Percentiles rank a stretch among this genome's conserved stretches.
Conservation (phyloP, 2,113 vertebrate species). For the Saguinus imperator region DNA sequence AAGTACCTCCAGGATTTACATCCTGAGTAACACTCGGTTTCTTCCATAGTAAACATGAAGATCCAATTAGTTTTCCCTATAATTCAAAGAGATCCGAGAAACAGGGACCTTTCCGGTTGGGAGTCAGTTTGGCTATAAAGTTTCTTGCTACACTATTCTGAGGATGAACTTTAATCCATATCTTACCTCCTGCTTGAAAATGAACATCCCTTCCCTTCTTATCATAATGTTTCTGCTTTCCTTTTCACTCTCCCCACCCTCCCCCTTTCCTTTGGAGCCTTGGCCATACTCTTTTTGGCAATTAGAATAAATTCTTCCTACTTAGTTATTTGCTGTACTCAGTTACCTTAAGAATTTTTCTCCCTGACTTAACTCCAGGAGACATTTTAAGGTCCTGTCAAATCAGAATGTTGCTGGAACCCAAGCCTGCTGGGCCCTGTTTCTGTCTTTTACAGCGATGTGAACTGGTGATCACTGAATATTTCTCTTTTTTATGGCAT, state of each 20-base stretch:
- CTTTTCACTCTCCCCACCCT: constrained; percentile 40
- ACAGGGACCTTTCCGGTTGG: constrained; percentile 76
- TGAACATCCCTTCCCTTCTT: constrained; percentile 88
- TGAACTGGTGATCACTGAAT: not conserved
- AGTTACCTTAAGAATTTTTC: constrained; percentile 84
- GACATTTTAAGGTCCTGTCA: constrained; percentile 73
- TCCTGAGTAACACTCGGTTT: constrained; percentile 63
- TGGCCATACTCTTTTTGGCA: constrained; percentile 85
- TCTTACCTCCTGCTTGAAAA: constrained; percentile 87
- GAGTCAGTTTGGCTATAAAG: constrained; percentile 79
- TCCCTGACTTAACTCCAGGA: constrained; percentile 68
- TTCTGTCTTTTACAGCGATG: not conserved
- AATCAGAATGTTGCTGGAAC: constrained; percentile 60
- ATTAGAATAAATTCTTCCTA: constrained; percentile 73
- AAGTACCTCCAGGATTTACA: constrained; percentile 72
- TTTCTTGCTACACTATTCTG: constrained; percentile 81
- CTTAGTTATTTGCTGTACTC: constrained; percentile 75
- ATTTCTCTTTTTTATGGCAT: constrained; percentile 46
- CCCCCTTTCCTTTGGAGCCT: constrained; percentile 76
- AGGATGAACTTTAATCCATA: constrained; percentile 85
- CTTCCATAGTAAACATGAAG: constrained; percentile 55
- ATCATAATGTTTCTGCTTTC: constrained; percentile 85
- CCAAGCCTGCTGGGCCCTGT: not conserved
- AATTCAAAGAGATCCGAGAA: constrained; percentile 63
- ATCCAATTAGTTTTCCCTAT: constrained; percentile 79